These are phyloP conservation scores for Sylvilagus floridanus DNA, from an alignment of 2,797 vertebrate genomes.

Conservation along the genomic window DNA sequence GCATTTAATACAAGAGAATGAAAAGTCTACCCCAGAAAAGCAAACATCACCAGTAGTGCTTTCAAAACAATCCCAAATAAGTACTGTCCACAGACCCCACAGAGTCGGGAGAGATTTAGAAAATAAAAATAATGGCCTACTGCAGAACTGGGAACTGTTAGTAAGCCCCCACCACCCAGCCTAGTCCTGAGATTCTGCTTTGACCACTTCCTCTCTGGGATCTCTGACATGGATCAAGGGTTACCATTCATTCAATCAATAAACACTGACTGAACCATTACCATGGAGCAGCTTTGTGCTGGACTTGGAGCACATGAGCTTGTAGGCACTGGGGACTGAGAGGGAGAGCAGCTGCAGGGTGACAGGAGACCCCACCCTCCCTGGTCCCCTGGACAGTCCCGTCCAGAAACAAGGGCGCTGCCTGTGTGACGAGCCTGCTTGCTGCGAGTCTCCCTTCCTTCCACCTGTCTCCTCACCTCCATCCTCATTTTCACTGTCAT, in stretches of 20 bases:
- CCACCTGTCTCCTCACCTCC: too few relatives aligned
- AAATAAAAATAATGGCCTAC: background rate
- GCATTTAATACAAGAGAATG: background rate
- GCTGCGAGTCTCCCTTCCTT: accelerated
- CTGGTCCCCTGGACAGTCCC: background rate
- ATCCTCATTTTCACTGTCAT: background rate
- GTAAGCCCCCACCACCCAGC: too few relatives aligned
- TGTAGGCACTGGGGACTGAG: background rate
- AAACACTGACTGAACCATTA: background rate
- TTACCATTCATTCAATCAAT: background rate
- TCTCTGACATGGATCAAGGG: background rate
- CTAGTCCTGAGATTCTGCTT: background rate
- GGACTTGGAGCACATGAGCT: background rate
- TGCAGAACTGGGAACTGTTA: background rate
- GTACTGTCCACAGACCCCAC: background rate
- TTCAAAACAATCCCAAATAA: background rate
- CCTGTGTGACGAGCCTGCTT: background rate
- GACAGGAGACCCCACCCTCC: background rate
- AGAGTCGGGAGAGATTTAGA: background rate
- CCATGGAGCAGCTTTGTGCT: background rate
- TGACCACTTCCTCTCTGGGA: background rate
- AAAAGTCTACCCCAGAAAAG: background rate
- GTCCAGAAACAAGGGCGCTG: background rate
- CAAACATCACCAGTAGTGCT: background rate
- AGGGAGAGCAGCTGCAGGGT: background rate